phyloP scores from a whole-genome alignment of 2,888 invertebrate species.

The Choristoneura rosaceana region DNA sequence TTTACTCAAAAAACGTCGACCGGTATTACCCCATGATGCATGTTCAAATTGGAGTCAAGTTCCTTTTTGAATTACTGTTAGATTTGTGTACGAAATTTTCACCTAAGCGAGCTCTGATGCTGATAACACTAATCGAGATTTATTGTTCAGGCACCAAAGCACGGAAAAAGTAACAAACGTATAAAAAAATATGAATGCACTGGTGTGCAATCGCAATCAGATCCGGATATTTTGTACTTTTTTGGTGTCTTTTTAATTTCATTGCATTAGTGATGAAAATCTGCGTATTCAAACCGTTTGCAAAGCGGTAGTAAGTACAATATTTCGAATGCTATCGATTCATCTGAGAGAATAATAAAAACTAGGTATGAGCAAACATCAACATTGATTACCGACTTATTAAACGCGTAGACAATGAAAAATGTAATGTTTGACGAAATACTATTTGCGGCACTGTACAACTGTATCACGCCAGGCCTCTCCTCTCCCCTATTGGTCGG shows the following conservation, averaged over 20 bases:
- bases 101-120: neutral
- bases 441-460: neutral
- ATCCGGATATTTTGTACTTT: neutral
- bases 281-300: neutral
- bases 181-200: neutral
- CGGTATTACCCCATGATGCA: neutral
- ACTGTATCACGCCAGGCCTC: neutral
- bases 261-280: neutral
- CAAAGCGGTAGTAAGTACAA: neutral
- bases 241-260: conserved; percentile 1
- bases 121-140: conserved; percentile 1
- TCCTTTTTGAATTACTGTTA: neutral
- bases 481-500: neutral
- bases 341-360: neutral
- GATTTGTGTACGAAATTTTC: neutral
- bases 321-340: neutral
- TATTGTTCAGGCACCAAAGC: neutral
- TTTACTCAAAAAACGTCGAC: neutral
- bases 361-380: neutral
- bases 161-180: neutral
- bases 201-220: neutral
- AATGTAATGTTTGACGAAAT: neutral
- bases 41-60: neutral
- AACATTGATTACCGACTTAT: neutral
- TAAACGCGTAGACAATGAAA: neutral